Base-by-base conservation (phyloP, 2,113 vertebrate species). In the Solenodon paradoxus region DNA sequence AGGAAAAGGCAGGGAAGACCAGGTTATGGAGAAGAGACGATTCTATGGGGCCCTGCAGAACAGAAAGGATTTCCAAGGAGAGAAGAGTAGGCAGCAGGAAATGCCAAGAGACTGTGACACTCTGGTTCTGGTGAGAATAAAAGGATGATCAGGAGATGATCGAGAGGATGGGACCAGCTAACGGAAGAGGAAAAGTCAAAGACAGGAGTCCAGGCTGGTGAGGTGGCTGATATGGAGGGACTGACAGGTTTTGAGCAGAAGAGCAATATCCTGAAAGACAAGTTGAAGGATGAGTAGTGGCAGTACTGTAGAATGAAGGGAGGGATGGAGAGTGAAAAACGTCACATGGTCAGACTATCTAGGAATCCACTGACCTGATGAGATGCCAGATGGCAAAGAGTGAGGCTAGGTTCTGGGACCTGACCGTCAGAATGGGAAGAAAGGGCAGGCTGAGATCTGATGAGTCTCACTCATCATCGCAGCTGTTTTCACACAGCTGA, bases 401-500 rank as follows among this genome's bases (percentile, higher is more conserved):
- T 1, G 15, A 38, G 64, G 17, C 47, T 47, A 49, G 74, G 42
- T 35, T 68, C 42, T 7, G 28, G 26, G n/a, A 20, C 9, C n/a
- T 19, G 5, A 1, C 42, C 22, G 10, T 28, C 45, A 42, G 12
- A 57, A 42, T 1, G 16, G 28, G 28, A 20, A 0, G 10, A 20
- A 20, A 57, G 19, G 51, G 19, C 0, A 6, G 26, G 24, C 38
- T 61, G 22, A 59, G 38, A 57, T 0, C 9, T 47, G 30, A 42
- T 15, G 55, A 74, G 69, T 30, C 79, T 69, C 11, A 11, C 55
- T 40, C 19, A 28, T 53, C 22, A 49, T 45, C 66, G 66, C 22
- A 79, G 82, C 53, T 61, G 61, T 63, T 95, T 87, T 17, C 42
- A 17, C n/a, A n/a, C n/a, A n/a, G n/a, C n/a, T n/a, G n/a, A n/a